These are phyloP conservation scores for Equus quagga DNA, from an alignment of 2,113 vertebrate genomes.

Conservation along the genomic window DNA sequence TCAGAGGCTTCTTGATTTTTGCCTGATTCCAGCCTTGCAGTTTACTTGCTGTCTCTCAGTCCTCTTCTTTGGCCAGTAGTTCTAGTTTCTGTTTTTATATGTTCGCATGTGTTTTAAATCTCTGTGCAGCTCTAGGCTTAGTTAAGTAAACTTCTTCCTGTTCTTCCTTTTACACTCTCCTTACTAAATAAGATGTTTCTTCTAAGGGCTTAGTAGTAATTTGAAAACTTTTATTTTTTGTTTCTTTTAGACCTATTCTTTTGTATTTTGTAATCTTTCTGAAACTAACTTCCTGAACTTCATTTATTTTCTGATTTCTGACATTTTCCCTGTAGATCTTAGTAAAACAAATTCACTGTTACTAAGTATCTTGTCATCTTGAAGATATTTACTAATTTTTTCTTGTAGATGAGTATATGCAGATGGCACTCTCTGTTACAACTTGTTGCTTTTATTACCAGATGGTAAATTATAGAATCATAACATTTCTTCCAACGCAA, in stretches of 20 bases:
- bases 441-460: constrained; percentile 35
- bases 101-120: background rate
- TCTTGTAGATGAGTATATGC: background rate
- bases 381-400: constrained; percentile 51
- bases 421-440: background rate
- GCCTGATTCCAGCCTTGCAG: background rate
- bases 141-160: background rate
- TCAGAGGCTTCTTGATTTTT: background rate
- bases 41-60: constrained; percentile 10
- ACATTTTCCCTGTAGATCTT: constrained; percentile 26
- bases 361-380: constrained; percentile 1
- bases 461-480: constrained; percentile 44
- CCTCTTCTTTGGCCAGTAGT: background rate
- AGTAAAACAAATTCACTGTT: background rate
- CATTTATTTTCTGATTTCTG: constrained; percentile 25
- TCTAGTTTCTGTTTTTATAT: constrained; percentile 33
- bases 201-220: background rate
- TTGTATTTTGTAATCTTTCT: constrained; percentile 44
- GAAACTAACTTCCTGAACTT: constrained; percentile 43
- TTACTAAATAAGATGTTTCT: constrained; percentile 11
- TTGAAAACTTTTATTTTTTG: constrained; percentile 19
- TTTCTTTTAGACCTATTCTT: background rate
- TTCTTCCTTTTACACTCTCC: constrained; percentile 35
- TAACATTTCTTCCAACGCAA: background rate
- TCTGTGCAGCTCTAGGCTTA: background rate